Conservation (phyloP, 2,113 vertebrate species). For the Gambusia holbrooki region DNA sequence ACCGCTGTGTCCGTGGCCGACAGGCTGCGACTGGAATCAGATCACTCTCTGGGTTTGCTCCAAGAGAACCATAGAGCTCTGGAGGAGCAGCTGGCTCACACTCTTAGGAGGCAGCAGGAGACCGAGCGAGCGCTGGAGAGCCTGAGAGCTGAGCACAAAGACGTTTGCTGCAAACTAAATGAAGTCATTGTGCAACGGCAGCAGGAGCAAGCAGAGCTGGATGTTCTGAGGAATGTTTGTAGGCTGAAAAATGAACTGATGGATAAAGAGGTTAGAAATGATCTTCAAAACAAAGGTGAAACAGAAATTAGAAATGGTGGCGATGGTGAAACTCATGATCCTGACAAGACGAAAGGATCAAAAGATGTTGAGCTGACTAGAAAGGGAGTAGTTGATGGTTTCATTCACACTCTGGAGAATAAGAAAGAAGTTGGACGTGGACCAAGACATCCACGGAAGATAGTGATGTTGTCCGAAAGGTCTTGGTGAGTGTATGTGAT, state of each 20-base stretch:
- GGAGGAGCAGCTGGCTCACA: constrained; percentile 61
- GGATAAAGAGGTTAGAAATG: constrained; percentile 8
- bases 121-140: constrained; percentile 56
- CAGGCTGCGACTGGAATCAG: constrained; percentile 75
- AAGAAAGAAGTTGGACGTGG: constrained; percentile 47
- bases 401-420: constrained; percentile 63
- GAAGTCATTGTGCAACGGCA: constrained; percentile 51
- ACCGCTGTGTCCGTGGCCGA: constrained; percentile 81
- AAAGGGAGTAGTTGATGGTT: constrained; percentile 69
- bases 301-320: constrained; percentile 12
- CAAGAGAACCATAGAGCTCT: constrained; percentile 55
- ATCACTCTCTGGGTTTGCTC: constrained; percentile 66
- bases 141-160: constrained; percentile 56
- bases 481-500: constrained; percentile 64
- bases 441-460: constrained; percentile 65
- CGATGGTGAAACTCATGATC: background rate
- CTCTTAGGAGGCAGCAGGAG: constrained; percentile 52
- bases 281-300: constrained; percentile 1
- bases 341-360: constrained; percentile 14
- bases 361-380: constrained; percentile 34
- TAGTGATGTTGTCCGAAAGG: constrained; percentile 75
- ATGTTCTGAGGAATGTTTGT: constrained; percentile 11
- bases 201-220: constrained; percentile 39
- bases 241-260: constrained; percentile 8
- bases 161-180: constrained; percentile 49